Conservation (phyloP, 1,140 invertebrate genomes). For the Neotoxoptera formosana region DNA sequence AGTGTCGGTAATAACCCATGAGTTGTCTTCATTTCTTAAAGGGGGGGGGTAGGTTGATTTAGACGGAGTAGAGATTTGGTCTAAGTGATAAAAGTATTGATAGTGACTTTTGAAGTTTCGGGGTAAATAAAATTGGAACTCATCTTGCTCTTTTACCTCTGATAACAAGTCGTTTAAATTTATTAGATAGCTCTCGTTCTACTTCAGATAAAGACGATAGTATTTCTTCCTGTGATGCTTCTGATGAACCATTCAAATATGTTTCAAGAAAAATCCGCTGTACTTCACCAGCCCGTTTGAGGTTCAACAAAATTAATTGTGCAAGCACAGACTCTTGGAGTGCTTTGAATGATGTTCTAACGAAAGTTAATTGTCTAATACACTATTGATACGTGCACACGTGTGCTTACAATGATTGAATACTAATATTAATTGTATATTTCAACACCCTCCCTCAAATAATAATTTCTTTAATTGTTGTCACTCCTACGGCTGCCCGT, state of each 20-base stretch:
- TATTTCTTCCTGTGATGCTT: background rate
- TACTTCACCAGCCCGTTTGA: background rate
- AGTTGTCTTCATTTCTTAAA: too few relatives aligned
- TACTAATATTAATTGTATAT: too few relatives aligned
- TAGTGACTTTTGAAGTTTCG: background rate
- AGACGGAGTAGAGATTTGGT: background rate
- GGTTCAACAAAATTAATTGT: background rate
- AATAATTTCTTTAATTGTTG: too few relatives aligned
- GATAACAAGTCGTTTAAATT: background rate
- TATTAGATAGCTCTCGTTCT: background rate
- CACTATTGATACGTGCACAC: too few relatives aligned
- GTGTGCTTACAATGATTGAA: too few relatives aligned
- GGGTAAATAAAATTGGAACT: constrained; percentile 1
- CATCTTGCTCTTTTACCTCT: background rate
- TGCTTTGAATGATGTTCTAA: background rate
- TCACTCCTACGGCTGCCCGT: too few relatives aligned
- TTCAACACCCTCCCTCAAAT: too few relatives aligned
- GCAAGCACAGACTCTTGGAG: background rate
- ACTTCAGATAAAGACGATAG: background rate
- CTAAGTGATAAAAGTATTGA: background rate
- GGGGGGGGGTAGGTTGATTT: background rate
- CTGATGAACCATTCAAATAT: background rate
- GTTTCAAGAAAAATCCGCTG: background rate
- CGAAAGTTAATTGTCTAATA: too few relatives aligned
- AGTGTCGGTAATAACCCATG: too few relatives aligned